A percentile compares a stretch with the other conserved stretches of the same genome.
phyloP scores from a whole-genome alignment of 2,797 vertebrate species.

The Falco berigora region DNA sequence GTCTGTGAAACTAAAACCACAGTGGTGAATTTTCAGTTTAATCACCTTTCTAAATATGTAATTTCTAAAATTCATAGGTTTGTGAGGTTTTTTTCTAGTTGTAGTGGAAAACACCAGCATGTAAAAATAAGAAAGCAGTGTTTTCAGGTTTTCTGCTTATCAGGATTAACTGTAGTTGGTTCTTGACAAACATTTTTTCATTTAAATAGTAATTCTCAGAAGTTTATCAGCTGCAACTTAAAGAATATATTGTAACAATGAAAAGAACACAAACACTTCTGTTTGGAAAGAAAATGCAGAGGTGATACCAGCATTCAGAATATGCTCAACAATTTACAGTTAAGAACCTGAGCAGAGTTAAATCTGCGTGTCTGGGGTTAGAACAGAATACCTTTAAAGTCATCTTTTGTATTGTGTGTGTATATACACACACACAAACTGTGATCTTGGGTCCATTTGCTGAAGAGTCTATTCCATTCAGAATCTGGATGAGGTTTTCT shows the following conservation, averaged over 20 bases:
- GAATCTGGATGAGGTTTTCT: not conserved
- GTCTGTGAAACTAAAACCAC: not conserved
- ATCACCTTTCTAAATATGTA: not conserved
- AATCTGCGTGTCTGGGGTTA: not conserved
- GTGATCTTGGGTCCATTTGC: not conserved
- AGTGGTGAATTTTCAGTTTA: not conserved
- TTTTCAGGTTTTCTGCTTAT: not conserved
- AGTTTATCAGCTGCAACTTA: not conserved
- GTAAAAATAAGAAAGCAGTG: not conserved
- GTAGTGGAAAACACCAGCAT: not conserved
- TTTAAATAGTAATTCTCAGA: not conserved
- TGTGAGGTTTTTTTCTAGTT: not conserved
- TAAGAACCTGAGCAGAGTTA: not conserved
- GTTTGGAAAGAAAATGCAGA: not conserved
- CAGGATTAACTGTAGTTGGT: not conserved
- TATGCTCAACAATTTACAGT: not conserved
- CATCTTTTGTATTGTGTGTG: not conserved
- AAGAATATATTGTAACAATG: not conserved
- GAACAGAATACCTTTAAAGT: not conserved
- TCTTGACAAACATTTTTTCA: not conserved
- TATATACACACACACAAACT: no score
- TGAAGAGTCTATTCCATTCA: not conserved
- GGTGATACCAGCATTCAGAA: not conserved
- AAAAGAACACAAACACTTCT: not conserved
- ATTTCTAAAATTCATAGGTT: not conserved